phyloP scores from a whole-genome alignment of 2,113 vertebrate species.

The Bucco capensis region DNA sequence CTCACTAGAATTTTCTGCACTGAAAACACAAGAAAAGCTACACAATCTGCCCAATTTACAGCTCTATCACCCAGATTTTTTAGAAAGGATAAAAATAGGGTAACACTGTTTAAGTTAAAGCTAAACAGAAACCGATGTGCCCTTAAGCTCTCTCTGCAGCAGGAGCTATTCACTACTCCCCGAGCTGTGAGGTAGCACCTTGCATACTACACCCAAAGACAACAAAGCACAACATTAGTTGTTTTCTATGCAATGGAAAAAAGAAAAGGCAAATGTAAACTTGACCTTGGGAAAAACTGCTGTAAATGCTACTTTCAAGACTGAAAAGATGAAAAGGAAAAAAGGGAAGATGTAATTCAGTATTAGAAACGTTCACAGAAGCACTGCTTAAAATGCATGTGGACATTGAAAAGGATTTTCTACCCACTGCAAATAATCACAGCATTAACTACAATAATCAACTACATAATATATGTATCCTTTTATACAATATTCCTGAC shows the following conservation, averaged over 20 bases:
- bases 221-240: neutral
- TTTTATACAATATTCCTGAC: neutral
- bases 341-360: neutral
- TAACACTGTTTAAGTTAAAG: conserved; percentile 13
- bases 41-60: conserved; percentile 22
- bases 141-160: neutral
- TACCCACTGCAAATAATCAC: neutral
- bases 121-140: conserved; percentile 3
- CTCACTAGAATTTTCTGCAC: conserved; percentile 1
- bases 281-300: neutral
- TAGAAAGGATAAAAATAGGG: conserved; percentile 3
- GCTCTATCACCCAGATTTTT: neutral
- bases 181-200: neutral
- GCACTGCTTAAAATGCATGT: neutral
- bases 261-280: neutral
- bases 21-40: conserved; percentile 19
- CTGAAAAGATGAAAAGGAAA: neutral
- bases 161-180: neutral
- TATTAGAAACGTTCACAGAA: neutral
- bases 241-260: neutral
- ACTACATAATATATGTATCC: neutral
- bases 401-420: neutral
- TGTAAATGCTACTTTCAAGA: neutral
- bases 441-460: neutral
- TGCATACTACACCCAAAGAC: neutral